Base-by-base conservation (phyloP, 1,140 invertebrate genomes). In the Calycopis cecrops region DNA sequence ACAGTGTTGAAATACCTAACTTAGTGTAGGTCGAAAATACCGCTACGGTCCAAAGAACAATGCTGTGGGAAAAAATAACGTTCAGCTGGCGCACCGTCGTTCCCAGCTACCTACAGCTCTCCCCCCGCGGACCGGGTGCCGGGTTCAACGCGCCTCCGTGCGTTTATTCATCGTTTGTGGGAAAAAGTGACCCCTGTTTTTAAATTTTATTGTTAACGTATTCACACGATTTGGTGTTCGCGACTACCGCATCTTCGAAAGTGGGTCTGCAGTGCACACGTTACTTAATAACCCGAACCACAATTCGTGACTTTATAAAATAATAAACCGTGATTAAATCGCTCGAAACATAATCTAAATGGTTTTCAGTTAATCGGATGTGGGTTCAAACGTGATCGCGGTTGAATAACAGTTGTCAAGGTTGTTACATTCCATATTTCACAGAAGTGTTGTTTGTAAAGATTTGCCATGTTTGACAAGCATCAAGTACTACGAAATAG, bases 1-100 rank as follows among this genome's bases (percentile, higher is more conserved):
- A 53, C 51, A 67, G 67, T 69, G 63, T 61, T 69, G 61, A 58
- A 66, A 67, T 73, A 58, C 55, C 11, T 34, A 33, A 55, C 38
- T 62, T 71, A 74, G 73, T 71, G 63, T 71, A 74, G 54, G 71
- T 69, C 50, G 57, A 65, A 72, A 75, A 69, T 78, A 71, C 62
- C 63, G 62, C 66, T 72, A 82, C 81, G 81, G 76, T 87, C 76
- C 76, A 79, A 87, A 82, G 84, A 85, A 85, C 84, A 87, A 87
- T 87, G 84, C 81, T 87, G 84, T 87, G 84, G 84, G 81, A 87
- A 87, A 87, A 87, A 87, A 87, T 87, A 87, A 87, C 84, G 84
- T 87, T 84, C 84, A 87, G 81, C 84, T 87, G 84, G 81, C 81
- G 82, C 79, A 44, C 81, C 79, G 73, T 82, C 79, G 84, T 87